Base-by-base conservation (phyloP, 2,113 vertebrate genomes). In the Ptychochromis oligacanthus region DNA sequence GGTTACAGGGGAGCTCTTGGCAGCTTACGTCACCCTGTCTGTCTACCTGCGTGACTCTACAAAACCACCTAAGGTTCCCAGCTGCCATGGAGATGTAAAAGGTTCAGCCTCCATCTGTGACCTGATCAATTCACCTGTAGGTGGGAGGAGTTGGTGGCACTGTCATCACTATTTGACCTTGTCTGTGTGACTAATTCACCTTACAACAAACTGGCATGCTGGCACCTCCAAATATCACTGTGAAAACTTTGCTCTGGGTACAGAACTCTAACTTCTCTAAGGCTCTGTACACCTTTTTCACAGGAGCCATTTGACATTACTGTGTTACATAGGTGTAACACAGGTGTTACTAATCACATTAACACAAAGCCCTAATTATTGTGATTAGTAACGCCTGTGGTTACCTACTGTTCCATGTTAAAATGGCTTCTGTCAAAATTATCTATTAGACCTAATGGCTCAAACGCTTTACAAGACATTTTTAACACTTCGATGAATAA, bases 41-140 rank as follows among this genome's bases (percentile, higher is more conserved):
- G 79, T 65, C 77, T 40, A 77, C 52, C 31, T 60, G 62, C 28
- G 2, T 67, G 81, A 80, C 75, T 82, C 77, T 70, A 54, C 80
- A 80, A 54, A 54, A 67, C 65, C 87, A 87, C 81, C 86, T 75
- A 80, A 87, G 34, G 79, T 77, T 83, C 40, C 65, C 76, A 75
- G 87, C 83, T 85, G 87, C 81, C 54, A 28, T 17, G 17, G 74
- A 83, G 74, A 79, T 65, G 61, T 49, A 36, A 46, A 52, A 13
- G 56, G 59, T n/a, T 75, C 79, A 64, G 40, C 61, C 65, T 90
- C 80, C 85, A 88, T 88, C 82, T 89, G 87, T 34, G 70, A 74
- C 38, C 85, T 84, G 83, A 91, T 86, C 84, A 52, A 62, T 89
- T 77, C 70, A 74, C 57, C 81, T 28, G 46, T 60, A 55, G 83